These are phyloP conservation scores for Spizella passerina DNA, from an alignment of 2,797 vertebrate species.

Conservation along the genomic window DNA sequence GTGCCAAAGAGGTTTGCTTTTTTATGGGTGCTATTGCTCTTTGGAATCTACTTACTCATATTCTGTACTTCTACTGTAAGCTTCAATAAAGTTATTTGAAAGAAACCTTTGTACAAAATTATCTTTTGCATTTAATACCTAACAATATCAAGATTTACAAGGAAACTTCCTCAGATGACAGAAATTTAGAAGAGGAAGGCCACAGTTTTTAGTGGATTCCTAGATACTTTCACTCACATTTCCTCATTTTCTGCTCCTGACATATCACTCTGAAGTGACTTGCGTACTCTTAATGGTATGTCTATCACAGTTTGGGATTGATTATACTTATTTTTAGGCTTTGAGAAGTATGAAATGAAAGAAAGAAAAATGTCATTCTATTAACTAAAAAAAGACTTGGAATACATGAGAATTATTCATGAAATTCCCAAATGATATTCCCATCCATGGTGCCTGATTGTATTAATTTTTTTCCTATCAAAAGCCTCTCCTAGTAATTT, in stretches of 20 bases:
- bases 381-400: neutral
- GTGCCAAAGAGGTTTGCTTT: neutral
- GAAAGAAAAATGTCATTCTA: neutral
- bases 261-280: neutral
- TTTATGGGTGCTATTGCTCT: neutral
- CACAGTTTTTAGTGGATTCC: neutral
- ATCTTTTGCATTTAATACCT: neutral
- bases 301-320: neutral
- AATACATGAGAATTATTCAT: neutral
- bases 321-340: constrained; percentile 1
- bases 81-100: neutral
- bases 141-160: neutral
- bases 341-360: neutral
- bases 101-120: neutral
- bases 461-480: neutral
- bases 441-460: neutral
- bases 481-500: neutral
- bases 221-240: neutral
- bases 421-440: neutral
- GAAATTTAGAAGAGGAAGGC: neutral
- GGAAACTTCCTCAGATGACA: neutral
- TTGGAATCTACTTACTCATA: neutral
- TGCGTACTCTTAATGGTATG: neutral
- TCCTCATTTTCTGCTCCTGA: neutral
- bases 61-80: neutral